Evolutionary conservation across 2,797 vertebrate species (phyloP), one percentile per base, ranked within the genome.

Genomic region (Hippoglossus hippoglossus): DNA sequence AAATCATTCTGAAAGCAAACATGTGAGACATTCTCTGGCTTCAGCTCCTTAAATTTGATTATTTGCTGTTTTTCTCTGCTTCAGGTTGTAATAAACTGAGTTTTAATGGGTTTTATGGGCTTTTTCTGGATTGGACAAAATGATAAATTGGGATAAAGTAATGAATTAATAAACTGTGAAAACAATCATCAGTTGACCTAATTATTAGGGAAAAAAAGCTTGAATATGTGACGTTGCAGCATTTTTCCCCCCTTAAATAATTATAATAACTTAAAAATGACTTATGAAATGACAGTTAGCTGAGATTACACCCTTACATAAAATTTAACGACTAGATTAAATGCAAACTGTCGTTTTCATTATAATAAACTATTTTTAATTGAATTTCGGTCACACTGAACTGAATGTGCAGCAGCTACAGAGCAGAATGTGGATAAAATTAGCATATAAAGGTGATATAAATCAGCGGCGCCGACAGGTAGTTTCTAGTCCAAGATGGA

Each of bases 391-490:
- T 34, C 46, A 15, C 4, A 8, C 16, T 50, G 26, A 59, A 24
- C 10, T 51, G 49, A 51, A 41, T 22, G 21, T 63, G 53, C 69
- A 54, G 5, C 64, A 44, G 67, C 25, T 25, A 44, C 52, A 62
- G 52, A 25, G 21, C 56, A 39, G 55, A 46, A 46, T 13, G 54
- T 6, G 36, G 67, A 60, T 66, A 21, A 36, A 55, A 44, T 57
- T 21, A 69, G 66, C 24, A 16, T 52, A 3, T 60, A 13, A 51
- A 55, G 54, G 39, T 50, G n/a, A 75, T n/a, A 71, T 72, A 47
- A 81, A 73, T 83, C 68, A 62, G 24, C 2, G 57, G 57, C 63
- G 78, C 72, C 80, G 84, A 87, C 83, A 67, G 72, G 51, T 79
- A 74, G 66, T 59, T 79, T 86, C 65, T 61, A 71, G 63, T 63